These are phyloP conservation scores for Peromyscus nudipes DNA, from an alignment of 2,797 vertebrate genomes.

Conservation along the genomic window DNA sequence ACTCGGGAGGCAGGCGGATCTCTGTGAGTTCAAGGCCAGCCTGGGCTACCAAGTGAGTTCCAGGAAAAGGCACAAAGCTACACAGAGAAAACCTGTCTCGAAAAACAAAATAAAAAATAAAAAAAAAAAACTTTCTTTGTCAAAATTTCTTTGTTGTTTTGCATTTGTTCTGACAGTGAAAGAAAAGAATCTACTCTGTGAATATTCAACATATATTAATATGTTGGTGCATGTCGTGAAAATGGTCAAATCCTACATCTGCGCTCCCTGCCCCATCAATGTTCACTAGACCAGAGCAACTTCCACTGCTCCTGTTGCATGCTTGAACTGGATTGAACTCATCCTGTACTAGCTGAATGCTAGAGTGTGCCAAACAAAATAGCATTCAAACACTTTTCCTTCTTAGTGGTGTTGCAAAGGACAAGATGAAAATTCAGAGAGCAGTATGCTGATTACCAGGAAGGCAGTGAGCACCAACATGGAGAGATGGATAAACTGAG, in stretches of 20 bases:
- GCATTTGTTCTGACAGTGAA: background rate
- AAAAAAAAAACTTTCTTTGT: background rate
- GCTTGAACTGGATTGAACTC: slow-evolving; percentile 48
- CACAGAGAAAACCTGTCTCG: too few relatives aligned
- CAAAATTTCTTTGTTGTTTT: background rate
- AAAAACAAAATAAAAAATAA: too few relatives aligned
- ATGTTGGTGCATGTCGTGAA: background rate
- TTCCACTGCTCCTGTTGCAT: background rate
- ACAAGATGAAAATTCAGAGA: background rate
- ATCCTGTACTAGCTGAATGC: slow-evolving; percentile 18
- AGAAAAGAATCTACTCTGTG: background rate
- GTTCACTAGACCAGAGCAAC: background rate
- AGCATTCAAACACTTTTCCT: slow-evolving; percentile 18
- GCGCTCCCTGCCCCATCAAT: background rate
- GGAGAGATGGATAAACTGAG: background rate
- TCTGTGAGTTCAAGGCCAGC: too few relatives aligned
- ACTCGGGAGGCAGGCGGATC: too few relatives aligned
- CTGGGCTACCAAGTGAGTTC: too few relatives aligned
- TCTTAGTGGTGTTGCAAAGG: background rate
- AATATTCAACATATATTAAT: background rate
- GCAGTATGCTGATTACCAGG: background rate
- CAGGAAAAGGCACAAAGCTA: too few relatives aligned
- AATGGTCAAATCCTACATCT: background rate
- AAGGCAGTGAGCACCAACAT: background rate
- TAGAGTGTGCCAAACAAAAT: slow-evolving; percentile 9